Percentiles rank a stretch among this genome's conserved stretches.
phyloP scores from a whole-genome alignment of 1,140 invertebrate species.

The Leptinotarsa lineolata region DNA sequence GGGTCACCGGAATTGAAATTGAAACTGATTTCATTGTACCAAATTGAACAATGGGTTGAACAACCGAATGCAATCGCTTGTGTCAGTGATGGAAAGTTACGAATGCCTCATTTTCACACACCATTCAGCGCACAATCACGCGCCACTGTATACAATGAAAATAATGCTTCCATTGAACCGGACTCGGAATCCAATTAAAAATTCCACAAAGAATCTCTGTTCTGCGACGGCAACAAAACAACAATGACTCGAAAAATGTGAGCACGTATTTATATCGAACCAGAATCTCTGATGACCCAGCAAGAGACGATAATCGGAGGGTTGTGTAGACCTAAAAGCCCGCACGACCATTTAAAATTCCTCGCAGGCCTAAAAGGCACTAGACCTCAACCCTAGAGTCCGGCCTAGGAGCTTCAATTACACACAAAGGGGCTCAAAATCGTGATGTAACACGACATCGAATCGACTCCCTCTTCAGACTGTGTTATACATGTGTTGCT shows the following conservation, averaged over 20 bases:
- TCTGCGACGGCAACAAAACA: background rate
- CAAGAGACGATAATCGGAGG: slow-evolving; percentile 24
- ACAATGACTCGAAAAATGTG: slow-evolving; percentile 6
- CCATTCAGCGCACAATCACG: background rate
- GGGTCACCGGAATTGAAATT: no score
- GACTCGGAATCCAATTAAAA: background rate
- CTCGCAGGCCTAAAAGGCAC: background rate
- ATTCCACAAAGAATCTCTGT: background rate
- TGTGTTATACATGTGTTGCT: slow-evolving; percentile 13
- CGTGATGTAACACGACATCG: slow-evolving; percentile 20
- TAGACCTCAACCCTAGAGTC: slow-evolving; percentile 1
- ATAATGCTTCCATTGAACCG: background rate
- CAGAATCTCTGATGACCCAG: slow-evolving; percentile 19
- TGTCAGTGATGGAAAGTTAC: no score
- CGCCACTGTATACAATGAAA: background rate
- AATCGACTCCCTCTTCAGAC: slow-evolving; percentile 10
- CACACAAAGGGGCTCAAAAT: slow-evolving; percentile 18
- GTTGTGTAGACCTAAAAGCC: slow-evolving; percentile 21
- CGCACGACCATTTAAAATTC: slow-evolving; percentile 14
- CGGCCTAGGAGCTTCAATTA: slow-evolving; percentile 11
- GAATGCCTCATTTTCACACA: background rate
- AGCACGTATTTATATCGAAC: slow-evolving; percentile 15
- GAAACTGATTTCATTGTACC: no score
- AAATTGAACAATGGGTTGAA: no score
- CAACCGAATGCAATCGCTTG: no score